Base-by-base conservation (phyloP, 2,797 vertebrate species). In the Gymnocypris eckloni region DNA sequence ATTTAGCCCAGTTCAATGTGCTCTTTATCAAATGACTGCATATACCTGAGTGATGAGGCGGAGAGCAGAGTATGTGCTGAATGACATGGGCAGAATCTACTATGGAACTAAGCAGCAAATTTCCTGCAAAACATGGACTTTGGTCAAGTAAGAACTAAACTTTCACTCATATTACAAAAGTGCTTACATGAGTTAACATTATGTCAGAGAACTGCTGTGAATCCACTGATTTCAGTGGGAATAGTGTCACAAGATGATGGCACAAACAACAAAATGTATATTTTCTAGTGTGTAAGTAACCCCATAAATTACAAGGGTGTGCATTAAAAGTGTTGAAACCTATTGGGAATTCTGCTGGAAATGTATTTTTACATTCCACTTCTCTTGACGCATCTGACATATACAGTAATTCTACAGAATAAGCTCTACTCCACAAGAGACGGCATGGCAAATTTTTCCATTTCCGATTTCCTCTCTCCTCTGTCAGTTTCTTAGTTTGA, bases 51-150 rank as follows among this genome's bases (percentile, higher is more conserved):
- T 18, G 90, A 92, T 6, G 97, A 96, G 25, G 88, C 93, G 0
- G 95, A 95, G 93, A 93, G 93, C 93, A 45, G 97, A 98, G 85
- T 98, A 97, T 6, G 94, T 98, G 79, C 93, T 98, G 6, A 97
- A 96, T 4, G 97, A 98, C 41, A 84, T 93, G 0, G 97, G 97
- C 1, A 92, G 43, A 13, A 94, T 97, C 81, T 98, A 97, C 91
- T 97, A 97, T 0, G 97, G 97, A 81, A 97, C 96, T 0, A 89
- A 96, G 78, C 80, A 93, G 4, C 97, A 98, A 90, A 97, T 98
- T 45, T 95, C 92, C 0, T 93, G 89, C 59, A 92, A 95, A 28
- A 95, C 95, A 0, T 98, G 97, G 97, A 96, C 93, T 98, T 96
- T 0, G 97, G 97, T 39, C 97, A 98, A 95, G 97, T 97, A 85